Evolutionary conservation across 2,113 vertebrate species (phyloP).

Genomic region (Notothenia coriiceps): DNA sequence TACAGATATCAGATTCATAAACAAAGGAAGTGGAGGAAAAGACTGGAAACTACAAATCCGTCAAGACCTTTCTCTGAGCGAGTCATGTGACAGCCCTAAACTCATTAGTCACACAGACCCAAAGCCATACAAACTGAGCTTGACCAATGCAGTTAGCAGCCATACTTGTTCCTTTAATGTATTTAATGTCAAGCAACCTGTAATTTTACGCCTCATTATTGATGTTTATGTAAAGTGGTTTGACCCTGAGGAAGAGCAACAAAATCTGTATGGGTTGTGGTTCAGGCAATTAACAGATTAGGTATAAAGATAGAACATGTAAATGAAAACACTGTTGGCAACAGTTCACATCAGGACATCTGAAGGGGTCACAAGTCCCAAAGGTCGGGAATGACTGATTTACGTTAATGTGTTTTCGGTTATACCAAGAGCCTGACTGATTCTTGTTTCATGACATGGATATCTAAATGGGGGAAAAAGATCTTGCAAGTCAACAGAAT

Average conservation of each 20-base stretch:
- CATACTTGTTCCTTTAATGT: background rate
- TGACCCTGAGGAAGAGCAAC: background rate
- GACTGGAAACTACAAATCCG: background rate
- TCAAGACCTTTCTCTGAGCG: background rate
- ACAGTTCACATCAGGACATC: too few species aligned
- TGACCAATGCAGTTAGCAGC: background rate
- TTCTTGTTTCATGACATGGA: too few species aligned
- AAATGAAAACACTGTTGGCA: too few species aligned
- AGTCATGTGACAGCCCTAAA: conserved; percentile 23
- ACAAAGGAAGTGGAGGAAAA: background rate
- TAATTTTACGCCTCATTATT: background rate
- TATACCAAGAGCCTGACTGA: too few species aligned
- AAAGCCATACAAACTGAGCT: conserved; percentile 31
- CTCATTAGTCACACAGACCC: conserved; percentile 22
- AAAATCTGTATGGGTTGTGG: too few species aligned
- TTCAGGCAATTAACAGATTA: too few species aligned
- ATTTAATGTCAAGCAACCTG: background rate
- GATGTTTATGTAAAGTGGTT: background rate
- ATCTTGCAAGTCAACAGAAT: too few species aligned
- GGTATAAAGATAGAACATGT: too few species aligned
- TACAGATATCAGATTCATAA: background rate
- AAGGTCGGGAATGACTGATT: too few species aligned
- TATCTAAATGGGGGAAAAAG: too few species aligned
- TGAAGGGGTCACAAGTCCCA: too few species aligned
- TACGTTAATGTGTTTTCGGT: too few species aligned